Percentiles rank a stretch among this genome's conserved stretches.
Conservation (phyloP, 2,797 vertebrate genomes). For the Amazonetta brasiliensis region DNA sequence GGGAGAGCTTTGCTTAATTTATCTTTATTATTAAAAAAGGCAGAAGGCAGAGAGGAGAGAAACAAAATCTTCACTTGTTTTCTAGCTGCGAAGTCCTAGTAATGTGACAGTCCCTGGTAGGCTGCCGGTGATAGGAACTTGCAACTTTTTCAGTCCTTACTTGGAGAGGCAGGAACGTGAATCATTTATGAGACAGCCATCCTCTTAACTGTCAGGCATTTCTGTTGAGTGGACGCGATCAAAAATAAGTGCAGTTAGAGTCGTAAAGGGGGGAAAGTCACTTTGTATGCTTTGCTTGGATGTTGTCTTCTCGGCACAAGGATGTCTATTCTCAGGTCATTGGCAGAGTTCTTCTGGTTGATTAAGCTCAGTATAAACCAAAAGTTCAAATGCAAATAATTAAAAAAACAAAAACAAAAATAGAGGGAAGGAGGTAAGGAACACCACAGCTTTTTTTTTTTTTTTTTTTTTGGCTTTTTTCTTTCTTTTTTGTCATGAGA, state of each 20-base stretch:
- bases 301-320: neutral
- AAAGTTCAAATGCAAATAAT: neutral
- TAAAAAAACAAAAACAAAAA: neutral
- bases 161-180: neutral
- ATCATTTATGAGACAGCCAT: neutral
- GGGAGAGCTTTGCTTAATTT: neutral
- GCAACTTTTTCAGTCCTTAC: conserved; percentile 3
- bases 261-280: neutral
- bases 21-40: neutral
- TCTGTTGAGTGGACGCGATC: neutral
- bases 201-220: neutral
- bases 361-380: neutral
- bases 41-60: neutral
- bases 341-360: neutral
- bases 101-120: neutral
- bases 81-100: neutral
- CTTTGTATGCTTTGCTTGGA: neutral
- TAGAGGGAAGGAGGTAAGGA: neutral
- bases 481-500: neutral
- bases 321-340: neutral
- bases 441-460: neutral
- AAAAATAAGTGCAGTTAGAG: neutral
- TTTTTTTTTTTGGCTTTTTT: too few relatives aligned
- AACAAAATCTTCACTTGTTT: neutral
- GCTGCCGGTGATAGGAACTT: neutral